Base-by-base conservation (phyloP, 2,888 invertebrate species). In the Latrodectus hesperus region DNA sequence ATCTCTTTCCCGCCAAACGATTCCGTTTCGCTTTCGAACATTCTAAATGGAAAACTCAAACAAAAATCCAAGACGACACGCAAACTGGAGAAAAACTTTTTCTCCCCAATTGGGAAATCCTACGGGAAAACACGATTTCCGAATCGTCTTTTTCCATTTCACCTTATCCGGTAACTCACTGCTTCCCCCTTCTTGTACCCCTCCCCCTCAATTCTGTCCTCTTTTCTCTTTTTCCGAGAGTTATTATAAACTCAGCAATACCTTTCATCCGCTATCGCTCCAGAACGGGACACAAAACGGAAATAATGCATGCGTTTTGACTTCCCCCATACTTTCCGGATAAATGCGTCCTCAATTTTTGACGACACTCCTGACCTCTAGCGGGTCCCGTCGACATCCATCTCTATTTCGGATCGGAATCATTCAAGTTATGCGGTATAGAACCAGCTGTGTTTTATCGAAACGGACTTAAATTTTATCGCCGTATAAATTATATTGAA, bases 161-260 rank as follows among this genome's bases (percentile, higher is more conserved):
- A 60, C 60, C 60, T 60, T 60, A 60, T 60, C 60, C 60, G 60
- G 60, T 60, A 60, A 60, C 60, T 60, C 14, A 38, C 51, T 17
- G 5, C 22, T 38, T n/a, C 60, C 12, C 60, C 60, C 60, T n/a
- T 12, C 14, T 60, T 16, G n/a, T n/a, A 16, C 14, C n/a, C 67
- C 11, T 9, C 68, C 60, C 71, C 53, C 77, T 52, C 22, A 17
- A 67, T 14, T 22, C n/a, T 22, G 26, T 64, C 12, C n/a, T 49
- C 70, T 22, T 26, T 16, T 52, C 71, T 12, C 65, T 26, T 53
- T 60, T 71, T 26, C 67, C 17, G 67, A 22, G 60, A 11, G 71
- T 73, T 72, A 80, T 80, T 80, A 80, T 80, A 80, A 80, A 80
- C 80, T 80, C 80, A 65, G 80, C 80, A 80, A 72, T 80, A 73